Base-by-base conservation (phyloP, 2,113 vertebrate genomes). In the Condylura cristata region DNA sequence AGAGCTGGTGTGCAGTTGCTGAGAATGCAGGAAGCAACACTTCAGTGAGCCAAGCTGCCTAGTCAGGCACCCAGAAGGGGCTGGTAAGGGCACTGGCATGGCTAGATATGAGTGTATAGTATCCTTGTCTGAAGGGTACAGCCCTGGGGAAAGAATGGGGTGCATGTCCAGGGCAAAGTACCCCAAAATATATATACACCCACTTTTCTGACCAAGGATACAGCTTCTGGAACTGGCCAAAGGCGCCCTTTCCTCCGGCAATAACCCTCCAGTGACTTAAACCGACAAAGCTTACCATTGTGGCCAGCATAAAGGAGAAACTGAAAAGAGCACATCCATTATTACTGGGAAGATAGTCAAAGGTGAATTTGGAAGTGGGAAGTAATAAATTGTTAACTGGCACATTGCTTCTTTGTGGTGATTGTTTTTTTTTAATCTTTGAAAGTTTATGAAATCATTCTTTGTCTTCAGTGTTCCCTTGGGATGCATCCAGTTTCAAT, bases 1-100 rank as follows among this genome's bases (percentile, higher is more conserved):
- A 13, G n/a, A 34, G 48, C 8, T 26, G 12, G 30, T 37, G 37
- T 68, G 24, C 4, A 51, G 24, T 44, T 46, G 8, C 22, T 44
- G 60, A 13, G 10, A 24, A 17, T 44, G 83, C 16, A 37, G 68
- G 84, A 66, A 60, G 46, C 37, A 71, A 11, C 8, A 2, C 32
- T 39, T 79, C 26, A 4, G 72, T 20, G 65, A 86, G n/a, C 46
- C 85, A 18, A 32, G 37, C 60, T n/a, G 76, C 53, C 34, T 3
- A 4, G 46, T 5, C 46, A 0, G 22, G 41, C 26, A 39, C 3
- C 3, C 34, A 26, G 41, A 53, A 39, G 2, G 34, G 17, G 37
- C 1, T 5, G 17, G 60, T 56, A 22, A 56, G 34, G 17, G 26
- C 3, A 1, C 20, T 10, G 34, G 53, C 0, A 13, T 6, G 41